Conservation (phyloP, 2,888 invertebrate species). For the Dendrolimus houi region DNA sequence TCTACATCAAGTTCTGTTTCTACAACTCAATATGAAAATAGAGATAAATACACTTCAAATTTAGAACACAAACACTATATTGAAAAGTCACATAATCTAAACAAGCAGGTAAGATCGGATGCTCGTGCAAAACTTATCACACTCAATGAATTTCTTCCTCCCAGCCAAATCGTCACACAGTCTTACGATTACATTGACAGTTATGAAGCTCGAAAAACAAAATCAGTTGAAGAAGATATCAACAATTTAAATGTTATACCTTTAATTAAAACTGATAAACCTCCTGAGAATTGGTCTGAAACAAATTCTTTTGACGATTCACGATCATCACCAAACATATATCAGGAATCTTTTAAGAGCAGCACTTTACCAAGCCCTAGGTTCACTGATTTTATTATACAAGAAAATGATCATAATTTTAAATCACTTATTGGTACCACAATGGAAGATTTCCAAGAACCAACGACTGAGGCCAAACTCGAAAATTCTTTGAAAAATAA, state of each 20-base stretch:
- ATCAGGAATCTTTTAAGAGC: conserved; percentile 13
- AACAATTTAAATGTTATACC: conserved; percentile 17
- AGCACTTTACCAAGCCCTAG: conserved; percentile 18
- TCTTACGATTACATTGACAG: conserved; percentile 43
- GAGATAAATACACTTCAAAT: conserved; percentile 8
- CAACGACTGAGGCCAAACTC: conserved; percentile 27
- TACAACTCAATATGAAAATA: conserved; percentile 5
- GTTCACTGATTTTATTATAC: conserved; percentile 28
- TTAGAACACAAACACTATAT: background rate
- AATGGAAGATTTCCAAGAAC: conserved; percentile 15
- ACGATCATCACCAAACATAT: conserved; percentile 13
- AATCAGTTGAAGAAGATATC: conserved; percentile 3
- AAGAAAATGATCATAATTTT: conserved; percentile 28
- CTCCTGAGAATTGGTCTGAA: conserved; percentile 9
- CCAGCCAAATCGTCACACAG: conserved; percentile 42
- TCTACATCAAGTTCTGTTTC: conserved; percentile 10
- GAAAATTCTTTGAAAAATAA: conserved; percentile 45
- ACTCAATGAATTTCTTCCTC: conserved; percentile 36
- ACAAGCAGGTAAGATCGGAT: conserved; percentile 9
- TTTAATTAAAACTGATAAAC: conserved; percentile 5
- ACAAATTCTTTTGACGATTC: conserved; percentile 9
- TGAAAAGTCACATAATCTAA: conserved; percentile 4
- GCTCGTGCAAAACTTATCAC: conserved; percentile 35
- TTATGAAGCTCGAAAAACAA: conserved; percentile 23
- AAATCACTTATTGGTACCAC: conserved; percentile 24